These are phyloP conservation scores for Micrastur ruficollis DNA, from an alignment of 2,797 vertebrate genomes.

Conservation along the genomic window DNA sequence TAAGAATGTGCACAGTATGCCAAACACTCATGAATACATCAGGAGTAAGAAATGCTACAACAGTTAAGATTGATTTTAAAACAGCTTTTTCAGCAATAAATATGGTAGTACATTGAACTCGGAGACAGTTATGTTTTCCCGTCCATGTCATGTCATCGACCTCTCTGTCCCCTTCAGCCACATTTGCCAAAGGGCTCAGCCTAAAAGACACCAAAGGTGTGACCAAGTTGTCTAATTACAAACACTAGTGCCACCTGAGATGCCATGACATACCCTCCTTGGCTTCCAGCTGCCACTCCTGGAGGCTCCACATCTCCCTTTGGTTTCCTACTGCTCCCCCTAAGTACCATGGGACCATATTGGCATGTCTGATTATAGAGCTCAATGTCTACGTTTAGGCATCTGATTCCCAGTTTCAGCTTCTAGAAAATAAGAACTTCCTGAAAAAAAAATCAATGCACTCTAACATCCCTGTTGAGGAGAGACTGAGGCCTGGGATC, in stretches of 20 bases:
- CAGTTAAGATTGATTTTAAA: not conserved
- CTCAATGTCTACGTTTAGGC: not conserved
- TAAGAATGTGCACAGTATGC: not conserved
- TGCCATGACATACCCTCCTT: not conserved
- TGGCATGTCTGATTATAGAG: not conserved
- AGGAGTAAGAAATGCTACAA: not conserved
- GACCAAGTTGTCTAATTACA: not conserved
- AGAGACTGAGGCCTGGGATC: not conserved
- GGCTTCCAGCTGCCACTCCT: not conserved
- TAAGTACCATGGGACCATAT: not conserved
- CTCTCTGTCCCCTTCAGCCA: not conserved
- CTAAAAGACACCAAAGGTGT: not conserved
- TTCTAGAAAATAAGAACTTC: not conserved
- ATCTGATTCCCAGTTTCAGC: not conserved
- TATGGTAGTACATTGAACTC: not conserved
- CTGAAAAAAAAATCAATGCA: not conserved
- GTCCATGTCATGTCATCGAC: not conserved
- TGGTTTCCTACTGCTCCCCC: fast-evolving
- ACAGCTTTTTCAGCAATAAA: not conserved
- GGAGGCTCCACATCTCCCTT: not conserved
- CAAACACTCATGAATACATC: not conserved
- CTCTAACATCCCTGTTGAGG: not conserved
- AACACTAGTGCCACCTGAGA: not conserved
- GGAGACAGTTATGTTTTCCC: not conserved
- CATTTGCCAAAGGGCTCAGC: not conserved